Evolutionary conservation across 2,113 vertebrate species (phyloP).

Genomic region (Sardina pilchardus): DNA sequence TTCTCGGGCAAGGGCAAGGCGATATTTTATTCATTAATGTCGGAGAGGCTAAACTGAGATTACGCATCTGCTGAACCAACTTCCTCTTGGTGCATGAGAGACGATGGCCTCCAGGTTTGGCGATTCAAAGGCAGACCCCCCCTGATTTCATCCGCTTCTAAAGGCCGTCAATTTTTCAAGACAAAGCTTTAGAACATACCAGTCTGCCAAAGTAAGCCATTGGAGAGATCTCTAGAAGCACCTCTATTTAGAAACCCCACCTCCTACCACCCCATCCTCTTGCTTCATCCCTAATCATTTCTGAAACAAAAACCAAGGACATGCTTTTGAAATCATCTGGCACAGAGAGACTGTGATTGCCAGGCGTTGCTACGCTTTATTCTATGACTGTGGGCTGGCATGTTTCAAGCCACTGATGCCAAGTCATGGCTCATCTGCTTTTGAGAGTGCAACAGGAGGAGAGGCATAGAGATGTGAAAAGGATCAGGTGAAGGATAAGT

Average conservation of each 20-base stretch:
- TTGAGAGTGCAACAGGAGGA: not conserved
- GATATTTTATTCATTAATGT: conserved; percentile 39
- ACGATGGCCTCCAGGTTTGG: not conserved
- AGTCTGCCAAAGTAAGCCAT: not conserved
- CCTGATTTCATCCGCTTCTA: not conserved
- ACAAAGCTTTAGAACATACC: not conserved
- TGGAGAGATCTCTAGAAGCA: not conserved
- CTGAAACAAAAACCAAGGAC: conserved; percentile 8
- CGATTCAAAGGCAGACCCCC: not conserved
- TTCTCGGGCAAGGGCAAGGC: conserved; percentile 18
- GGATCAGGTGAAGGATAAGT: not conserved
- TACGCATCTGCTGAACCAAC: conserved; percentile 12
- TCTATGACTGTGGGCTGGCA: not conserved
- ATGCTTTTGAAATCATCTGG: not conserved
- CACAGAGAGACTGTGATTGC: not conserved
- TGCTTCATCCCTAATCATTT: not conserved
- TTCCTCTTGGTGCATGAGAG: not conserved
- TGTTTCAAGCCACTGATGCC: not conserved
- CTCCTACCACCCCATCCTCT: not conserved
- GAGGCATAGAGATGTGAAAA: not conserved
- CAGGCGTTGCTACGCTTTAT: not conserved
- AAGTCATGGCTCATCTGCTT: not conserved
- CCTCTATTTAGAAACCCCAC: not conserved
- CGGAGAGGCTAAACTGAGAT: conserved; percentile 22
- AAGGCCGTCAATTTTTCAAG: not conserved